phyloP scores from a whole-genome alignment of 2,797 vertebrate species.

The Antennarius maculatus region DNA sequence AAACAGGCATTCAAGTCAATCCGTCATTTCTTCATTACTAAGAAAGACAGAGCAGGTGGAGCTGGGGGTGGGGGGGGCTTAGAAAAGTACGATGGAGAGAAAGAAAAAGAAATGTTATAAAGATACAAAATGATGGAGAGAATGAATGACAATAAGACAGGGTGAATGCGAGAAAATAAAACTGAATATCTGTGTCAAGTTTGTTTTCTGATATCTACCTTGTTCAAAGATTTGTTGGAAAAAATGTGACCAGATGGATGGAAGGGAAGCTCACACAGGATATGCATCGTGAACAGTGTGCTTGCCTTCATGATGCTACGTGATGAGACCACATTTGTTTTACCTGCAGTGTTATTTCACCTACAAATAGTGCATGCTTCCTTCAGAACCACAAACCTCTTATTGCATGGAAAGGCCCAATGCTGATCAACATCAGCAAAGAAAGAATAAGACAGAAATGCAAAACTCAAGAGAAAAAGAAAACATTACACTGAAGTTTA shows the following conservation, averaged over 20 bases:
- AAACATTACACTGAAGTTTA: slow-evolving; percentile 25
- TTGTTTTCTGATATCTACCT: slow-evolving; percentile 27
- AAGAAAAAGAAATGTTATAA: slow-evolving; percentile 42
- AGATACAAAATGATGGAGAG: slow-evolving; percentile 25
- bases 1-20: slow-evolving; percentile 65
- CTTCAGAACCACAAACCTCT: slow-evolving; percentile 16
- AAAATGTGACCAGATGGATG: slow-evolving; percentile 50
- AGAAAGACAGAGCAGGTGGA: slow-evolving; percentile 27
- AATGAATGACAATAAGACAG: slow-evolving; percentile 25
- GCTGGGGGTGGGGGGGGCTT: background rate
- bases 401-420: slow-evolving; percentile 31
- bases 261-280: slow-evolving; percentile 31
- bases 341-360: slow-evolving; percentile 24
- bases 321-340: slow-evolving; percentile 25
- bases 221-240: slow-evolving; percentile 36
- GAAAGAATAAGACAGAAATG: slow-evolving; percentile 38
- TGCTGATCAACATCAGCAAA: background rate
- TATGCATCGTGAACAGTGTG: slow-evolving; percentile 20
- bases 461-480: slow-evolving; percentile 28
- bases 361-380: slow-evolving; percentile 19
- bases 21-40: slow-evolving; percentile 53
- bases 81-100: slow-evolving; percentile 4
- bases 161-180: slow-evolving; percentile 4
- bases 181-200: slow-evolving; percentile 12
- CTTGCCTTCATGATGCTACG: slow-evolving; percentile 8